These are phyloP conservation scores for Charanyca ferruginea DNA, from an alignment of 2,888 invertebrate genomes.

Conservation along the genomic window DNA sequence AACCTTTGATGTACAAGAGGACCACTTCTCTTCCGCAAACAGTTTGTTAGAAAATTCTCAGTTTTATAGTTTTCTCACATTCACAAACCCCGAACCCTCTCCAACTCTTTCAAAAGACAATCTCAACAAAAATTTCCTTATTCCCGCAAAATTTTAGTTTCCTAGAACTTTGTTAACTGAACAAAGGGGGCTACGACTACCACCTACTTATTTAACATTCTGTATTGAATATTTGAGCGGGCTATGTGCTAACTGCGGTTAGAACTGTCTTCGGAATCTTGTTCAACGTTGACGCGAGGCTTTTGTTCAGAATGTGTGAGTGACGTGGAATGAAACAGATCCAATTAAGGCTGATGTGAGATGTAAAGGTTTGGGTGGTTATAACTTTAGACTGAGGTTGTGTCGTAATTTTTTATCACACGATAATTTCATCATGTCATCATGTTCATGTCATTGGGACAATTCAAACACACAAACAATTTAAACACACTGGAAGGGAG, in stretches of 20 bases:
- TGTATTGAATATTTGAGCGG: slow-evolving; percentile 62
- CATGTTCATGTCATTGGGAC: too few species aligned
- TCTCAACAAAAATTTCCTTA: slow-evolving; percentile 47
- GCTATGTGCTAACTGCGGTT: slow-evolving; percentile 41
- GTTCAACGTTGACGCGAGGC: slow-evolving; percentile 50
- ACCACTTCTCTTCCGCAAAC: not conserved
- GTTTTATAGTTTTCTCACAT: slow-evolving; percentile 11
- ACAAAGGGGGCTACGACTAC: slow-evolving; percentile 58
- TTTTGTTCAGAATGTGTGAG: slow-evolving; percentile 46
- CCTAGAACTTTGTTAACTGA: slow-evolving; percentile 58
- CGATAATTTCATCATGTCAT: too few species aligned
- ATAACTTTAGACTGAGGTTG: not conserved
- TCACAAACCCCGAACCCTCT: not conserved
- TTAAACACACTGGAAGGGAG: too few species aligned
- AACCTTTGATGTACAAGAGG: too few species aligned
- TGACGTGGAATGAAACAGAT: slow-evolving; percentile 38
- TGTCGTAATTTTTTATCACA: too few species aligned
- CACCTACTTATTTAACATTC: slow-evolving; percentile 62
- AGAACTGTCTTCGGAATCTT: slow-evolving; percentile 50
- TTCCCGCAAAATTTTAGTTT: slow-evolving; percentile 51
- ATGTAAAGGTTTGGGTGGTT: slow-evolving; percentile 8
- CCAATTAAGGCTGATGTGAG: slow-evolving; percentile 37
- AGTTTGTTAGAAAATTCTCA: not conserved
- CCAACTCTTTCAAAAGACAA: slow-evolving; percentile 32
- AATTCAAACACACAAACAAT: too few species aligned